Percentiles rank a stretch among this genome's conserved stretches.
Evolutionary conservation across 2,797 vertebrate genomes (phyloP).

Genomic region (Hyperoplus lanceolatus): DNA sequence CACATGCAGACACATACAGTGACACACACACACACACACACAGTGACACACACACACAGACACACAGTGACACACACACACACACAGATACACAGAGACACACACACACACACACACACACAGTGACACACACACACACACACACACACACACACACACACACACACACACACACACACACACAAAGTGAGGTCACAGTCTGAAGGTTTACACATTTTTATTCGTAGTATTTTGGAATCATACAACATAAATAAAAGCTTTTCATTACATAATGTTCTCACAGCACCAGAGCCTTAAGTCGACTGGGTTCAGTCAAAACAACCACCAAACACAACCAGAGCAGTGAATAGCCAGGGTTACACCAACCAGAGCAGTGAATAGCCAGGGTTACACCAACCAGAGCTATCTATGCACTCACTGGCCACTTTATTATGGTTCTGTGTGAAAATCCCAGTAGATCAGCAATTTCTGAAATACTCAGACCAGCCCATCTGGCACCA

Average conservation of each 20-base stretch:
- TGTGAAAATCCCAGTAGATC: too few species aligned
- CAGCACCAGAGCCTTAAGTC: slow-evolving; percentile 43
- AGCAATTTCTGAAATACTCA: too few species aligned
- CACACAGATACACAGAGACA: too few species aligned
- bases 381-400: slow-evolving; percentile 26
- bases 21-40: background rate
- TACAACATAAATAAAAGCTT: slow-evolving; percentile 92
- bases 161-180: background rate
- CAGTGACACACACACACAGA: too few species aligned
- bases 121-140: background rate
- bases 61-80: too few species aligned
- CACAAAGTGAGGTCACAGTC: background rate
- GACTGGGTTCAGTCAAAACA: slow-evolving; percentile 10
- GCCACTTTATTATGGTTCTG: too few species aligned
- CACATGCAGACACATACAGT: too few species aligned
- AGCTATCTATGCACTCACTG: slow-evolving; percentile 43
- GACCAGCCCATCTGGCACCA: too few species aligned
- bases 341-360: slow-evolving; percentile 27
- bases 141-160: background rate
- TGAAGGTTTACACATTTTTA: slow-evolving; percentile 76
- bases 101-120: too few species aligned
- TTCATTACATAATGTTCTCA: slow-evolving; percentile 84
- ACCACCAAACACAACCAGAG: slow-evolving; percentile 44
- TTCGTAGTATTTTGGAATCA: slow-evolving; percentile 84
- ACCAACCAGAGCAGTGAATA: slow-evolving; percentile 58